A percentile compares a stretch with the other conserved stretches of the same genome.
Evolutionary conservation across 2,888 invertebrate species (phyloP).

Genomic region (Eutolmus rufibarbis): DNA sequence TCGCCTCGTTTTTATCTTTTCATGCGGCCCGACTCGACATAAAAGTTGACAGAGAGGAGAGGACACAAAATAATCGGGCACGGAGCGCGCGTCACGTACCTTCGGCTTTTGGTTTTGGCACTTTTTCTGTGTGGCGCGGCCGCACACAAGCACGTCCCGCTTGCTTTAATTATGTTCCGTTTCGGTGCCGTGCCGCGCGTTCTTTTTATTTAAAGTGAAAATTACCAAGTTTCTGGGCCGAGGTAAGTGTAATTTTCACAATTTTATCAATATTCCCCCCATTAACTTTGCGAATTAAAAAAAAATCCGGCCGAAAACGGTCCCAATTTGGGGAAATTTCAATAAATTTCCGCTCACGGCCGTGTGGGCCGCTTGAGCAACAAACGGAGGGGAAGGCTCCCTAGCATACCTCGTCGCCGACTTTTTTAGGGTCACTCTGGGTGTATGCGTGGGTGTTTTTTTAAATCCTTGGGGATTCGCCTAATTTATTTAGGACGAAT

Average conservation of each 20-base stretch:
- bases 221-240: neutral
- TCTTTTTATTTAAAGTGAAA: neutral
- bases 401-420: neutral
- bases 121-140: neutral
- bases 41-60: conserved; percentile 29
- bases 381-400: neutral
- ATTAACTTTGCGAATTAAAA: neutral
- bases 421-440: neutral
- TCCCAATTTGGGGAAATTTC: neutral
- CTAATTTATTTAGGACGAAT: neutral
- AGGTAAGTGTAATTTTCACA: neutral
- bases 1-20: neutral
- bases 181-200: neutral
- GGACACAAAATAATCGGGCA: conserved; percentile 34
- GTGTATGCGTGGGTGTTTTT: neutral
- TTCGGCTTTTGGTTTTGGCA: conserved; percentile 9
- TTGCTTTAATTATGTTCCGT: conserved; percentile 1
- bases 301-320: neutral
- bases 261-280: neutral
- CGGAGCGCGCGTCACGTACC: conserved; percentile 29
- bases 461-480: neutral
- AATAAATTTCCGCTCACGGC: neutral
- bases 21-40: neutral
- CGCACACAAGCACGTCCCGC: neutral
- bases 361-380: neutral